These are phyloP conservation scores for Suncus etruscus DNA, from an alignment of 2,113 vertebrate species.

Conservation along the genomic window DNA sequence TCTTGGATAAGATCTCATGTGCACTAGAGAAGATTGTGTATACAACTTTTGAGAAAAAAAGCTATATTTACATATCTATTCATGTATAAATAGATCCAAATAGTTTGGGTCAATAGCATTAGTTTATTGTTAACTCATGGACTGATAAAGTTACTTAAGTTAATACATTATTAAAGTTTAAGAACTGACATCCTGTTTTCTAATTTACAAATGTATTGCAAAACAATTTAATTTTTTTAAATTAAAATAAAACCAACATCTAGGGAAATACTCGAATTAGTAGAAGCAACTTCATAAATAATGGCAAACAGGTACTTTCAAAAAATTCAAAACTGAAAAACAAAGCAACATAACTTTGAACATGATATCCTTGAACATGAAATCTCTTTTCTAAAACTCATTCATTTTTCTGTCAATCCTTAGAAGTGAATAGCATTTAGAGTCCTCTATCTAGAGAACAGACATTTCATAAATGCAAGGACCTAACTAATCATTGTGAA, in stretches of 20 bases:
- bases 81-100: no score
- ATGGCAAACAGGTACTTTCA: background rate
- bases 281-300: conserved; percentile 53
- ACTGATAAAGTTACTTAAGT: no score
- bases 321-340: no score
- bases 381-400: conserved; percentile 2
- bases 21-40: no score
- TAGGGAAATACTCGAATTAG: conserved; percentile 58
- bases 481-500: conserved; percentile 60
- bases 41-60: no score
- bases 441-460: conserved; percentile 15
- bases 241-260: background rate
- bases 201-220: background rate
- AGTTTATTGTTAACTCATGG: no score
- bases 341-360: background rate
- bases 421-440: conserved; percentile 34
- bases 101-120: conserved; percentile 17
- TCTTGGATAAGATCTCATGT: no score
- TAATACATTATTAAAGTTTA: background rate
- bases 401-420: conserved; percentile 11
- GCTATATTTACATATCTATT: no score
- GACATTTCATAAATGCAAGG: conserved; percentile 57
- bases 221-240: conserved; percentile 29
- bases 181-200: background rate
- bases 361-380: conserved; percentile 51